Base-by-base conservation (phyloP, 2,888 invertebrate species). In the Drosophila vallismaia region DNA sequence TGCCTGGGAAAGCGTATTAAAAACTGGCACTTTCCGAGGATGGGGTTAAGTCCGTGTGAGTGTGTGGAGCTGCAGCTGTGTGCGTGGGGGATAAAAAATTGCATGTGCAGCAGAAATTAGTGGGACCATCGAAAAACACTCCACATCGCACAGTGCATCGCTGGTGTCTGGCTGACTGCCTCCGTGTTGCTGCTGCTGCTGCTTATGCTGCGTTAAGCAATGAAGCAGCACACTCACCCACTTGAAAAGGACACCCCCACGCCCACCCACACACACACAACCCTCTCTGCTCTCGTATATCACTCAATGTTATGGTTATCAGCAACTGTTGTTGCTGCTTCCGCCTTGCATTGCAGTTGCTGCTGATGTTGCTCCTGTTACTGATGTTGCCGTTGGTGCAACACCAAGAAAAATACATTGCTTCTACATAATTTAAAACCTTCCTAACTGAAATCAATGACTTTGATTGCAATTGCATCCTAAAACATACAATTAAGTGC, bases 291-390 rank as follows among this genome's bases (percentile, higher is more conserved):
- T 14, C 57, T 48, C 76, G 74, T 82, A 86, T 87, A 85, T 84
- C 85, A 87, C 79, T 84, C 84, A 86, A 70, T 81, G 85, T 82
- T 86, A 81, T 85, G 79, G 85, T 79, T 83, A 84, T 83, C 84
- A 80, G 83, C 81, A 71, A 75, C 67, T 74, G 81, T 82, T 82
- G 81, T 55, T 86, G 78, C 66, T 63, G 72, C 62, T 67, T 67
- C 54, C 75, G 71, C 71, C 49, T 46, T 38, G 60, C 53, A 60
- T 54, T 72, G 58, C 57, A 51, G 50, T 74, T 77, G 72, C 63
- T 74, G 66, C 14, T 67, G 73, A 62, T 69, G 74, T 59, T 68
- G 74, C 50, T 60, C 63, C 55, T 73, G 68, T 10, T 33, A 2
- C 33, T 10, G 24, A 24, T 42, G 29, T 3, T 63, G 42, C 28